Percentiles rank a stretch among this genome's conserved stretches.
phyloP scores from a whole-genome alignment of 2,888 invertebrate genomes.

The Alsophila aescularia region DNA sequence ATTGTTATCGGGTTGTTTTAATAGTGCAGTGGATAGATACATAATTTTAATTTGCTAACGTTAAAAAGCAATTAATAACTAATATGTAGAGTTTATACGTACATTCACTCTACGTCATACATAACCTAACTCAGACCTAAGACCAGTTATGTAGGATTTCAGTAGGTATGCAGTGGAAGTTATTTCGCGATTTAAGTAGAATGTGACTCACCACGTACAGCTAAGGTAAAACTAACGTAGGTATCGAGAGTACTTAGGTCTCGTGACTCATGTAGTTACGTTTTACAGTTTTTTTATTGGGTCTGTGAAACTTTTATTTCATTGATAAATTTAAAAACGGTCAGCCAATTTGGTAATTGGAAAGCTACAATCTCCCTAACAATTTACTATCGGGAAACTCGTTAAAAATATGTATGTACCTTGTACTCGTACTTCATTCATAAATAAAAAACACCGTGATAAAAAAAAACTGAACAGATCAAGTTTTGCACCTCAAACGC shows the following conservation, averaged over 20 bases:
- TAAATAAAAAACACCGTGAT: neutral
- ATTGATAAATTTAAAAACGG: conserved; percentile 17
- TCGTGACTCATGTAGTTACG: conserved; percentile 3
- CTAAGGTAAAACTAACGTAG: neutral
- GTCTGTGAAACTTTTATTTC: conserved; percentile 1
- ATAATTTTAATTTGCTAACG: too few species aligned
- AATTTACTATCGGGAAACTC: conserved; percentile 15
- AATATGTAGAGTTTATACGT: too few species aligned
- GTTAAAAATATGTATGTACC: neutral
- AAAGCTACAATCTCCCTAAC: neutral
- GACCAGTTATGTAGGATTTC: too few species aligned
- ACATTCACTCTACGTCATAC: too few species aligned
- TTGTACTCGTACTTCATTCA: conserved; percentile 11
- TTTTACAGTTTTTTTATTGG: conserved; percentile 11
- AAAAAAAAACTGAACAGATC: neutral
- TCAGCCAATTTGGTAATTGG: conserved; percentile 12
- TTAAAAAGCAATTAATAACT: too few species aligned
- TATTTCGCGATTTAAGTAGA: too few species aligned
- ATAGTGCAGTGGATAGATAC: too few species aligned
- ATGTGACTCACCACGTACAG: neutral
- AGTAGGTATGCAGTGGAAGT: too few species aligned
- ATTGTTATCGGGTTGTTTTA: too few species aligned
- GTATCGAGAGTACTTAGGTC: neutral
- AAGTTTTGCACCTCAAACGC: too few species aligned
- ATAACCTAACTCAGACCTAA: too few species aligned